Conservation (phyloP, 1,140 invertebrate genomes). For the Nebria ingens region DNA sequence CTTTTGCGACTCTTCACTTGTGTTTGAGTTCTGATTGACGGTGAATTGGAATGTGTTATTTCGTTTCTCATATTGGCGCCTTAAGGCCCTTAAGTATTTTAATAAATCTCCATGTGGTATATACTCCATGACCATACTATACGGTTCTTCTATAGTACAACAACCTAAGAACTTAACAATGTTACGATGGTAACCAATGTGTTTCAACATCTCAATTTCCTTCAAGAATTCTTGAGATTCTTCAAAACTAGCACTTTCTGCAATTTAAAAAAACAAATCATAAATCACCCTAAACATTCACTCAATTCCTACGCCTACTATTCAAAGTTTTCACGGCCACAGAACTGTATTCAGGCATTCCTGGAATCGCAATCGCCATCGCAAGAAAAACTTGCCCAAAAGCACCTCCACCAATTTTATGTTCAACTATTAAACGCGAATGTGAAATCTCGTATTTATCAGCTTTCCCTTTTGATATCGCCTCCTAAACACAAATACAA, state of each 20-base stretch:
- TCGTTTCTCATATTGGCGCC: constrained; percentile 25
- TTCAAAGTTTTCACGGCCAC: constrained; percentile 66
- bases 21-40: constrained; percentile 5
- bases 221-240: constrained; percentile 54
- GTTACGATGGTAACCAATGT: constrained; percentile 63
- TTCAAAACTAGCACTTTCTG: constrained; percentile 42
- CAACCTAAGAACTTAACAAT: constrained; percentile 69
- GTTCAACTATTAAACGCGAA: constrained; percentile 25
- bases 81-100: constrained; percentile 26
- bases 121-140: constrained; percentile 68
- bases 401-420: constrained; percentile 58
- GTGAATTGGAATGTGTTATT: constrained; percentile 15
- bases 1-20: constrained; percentile 15
- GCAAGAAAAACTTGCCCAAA: constrained; percentile 63
- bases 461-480: constrained; percentile 30
- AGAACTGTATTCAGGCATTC: constrained; percentile 37
- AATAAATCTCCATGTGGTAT: constrained; percentile 69
- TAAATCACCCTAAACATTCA: too few relatives aligned
- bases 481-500: not conserved
- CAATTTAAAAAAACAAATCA: not conserved
- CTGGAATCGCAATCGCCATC: constrained; percentile 38
- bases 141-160: constrained; percentile 56
- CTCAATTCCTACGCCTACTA: constrained; percentile 36
- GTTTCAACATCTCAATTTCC: constrained; percentile 72
- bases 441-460: constrained; percentile 27